A percentile compares a stretch with the other conserved stretches of the same genome.
Conservation (phyloP, 2,888 invertebrate species). For the Pseudeuparius sepicola region DNA sequence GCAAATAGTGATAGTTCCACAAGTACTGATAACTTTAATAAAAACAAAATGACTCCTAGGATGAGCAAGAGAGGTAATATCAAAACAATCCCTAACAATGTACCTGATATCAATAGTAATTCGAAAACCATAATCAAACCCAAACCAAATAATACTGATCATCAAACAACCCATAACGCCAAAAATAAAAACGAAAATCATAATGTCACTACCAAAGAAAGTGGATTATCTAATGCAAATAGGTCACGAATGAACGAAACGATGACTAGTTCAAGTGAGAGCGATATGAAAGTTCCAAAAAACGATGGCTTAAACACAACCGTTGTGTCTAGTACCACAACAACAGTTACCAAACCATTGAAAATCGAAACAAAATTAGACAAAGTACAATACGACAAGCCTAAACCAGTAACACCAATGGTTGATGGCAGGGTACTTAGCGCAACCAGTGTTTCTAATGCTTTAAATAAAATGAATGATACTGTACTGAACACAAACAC, state of each 20-base stretch:
- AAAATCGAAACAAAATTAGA: constrained; percentile 36
- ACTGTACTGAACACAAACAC: constrained; percentile 37
- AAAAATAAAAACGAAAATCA: constrained; percentile 4
- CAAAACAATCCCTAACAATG: constrained; percentile 15
- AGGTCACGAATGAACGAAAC: background rate
- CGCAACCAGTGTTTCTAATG: constrained; percentile 37
- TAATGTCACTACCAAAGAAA: constrained; percentile 2
- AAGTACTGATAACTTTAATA: constrained; percentile 18
- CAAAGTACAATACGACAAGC: constrained; percentile 22
- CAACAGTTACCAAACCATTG: constrained; percentile 37
- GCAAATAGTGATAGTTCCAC: constrained; percentile 25
- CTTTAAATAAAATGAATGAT: constrained; percentile 39
- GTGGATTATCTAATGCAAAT: background rate
- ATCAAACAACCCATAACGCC: constrained; percentile 7
- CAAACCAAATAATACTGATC: constrained; percentile 5
- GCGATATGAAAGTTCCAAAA: constrained; percentile 14
- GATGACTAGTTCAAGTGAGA: constrained; percentile 2
- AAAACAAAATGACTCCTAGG: background rate
- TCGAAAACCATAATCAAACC: constrained; percentile 5
- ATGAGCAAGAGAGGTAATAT: constrained; percentile 11
- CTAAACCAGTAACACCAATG: constrained; percentile 29
- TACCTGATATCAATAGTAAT: constrained; percentile 14
- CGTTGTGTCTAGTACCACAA: constrained; percentile 37
- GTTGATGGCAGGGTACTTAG: constrained; percentile 35
- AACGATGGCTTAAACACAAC: constrained; percentile 28